Base-by-base conservation (phyloP, 2,888 invertebrate genomes). In the Bugulina stolonifera region DNA sequence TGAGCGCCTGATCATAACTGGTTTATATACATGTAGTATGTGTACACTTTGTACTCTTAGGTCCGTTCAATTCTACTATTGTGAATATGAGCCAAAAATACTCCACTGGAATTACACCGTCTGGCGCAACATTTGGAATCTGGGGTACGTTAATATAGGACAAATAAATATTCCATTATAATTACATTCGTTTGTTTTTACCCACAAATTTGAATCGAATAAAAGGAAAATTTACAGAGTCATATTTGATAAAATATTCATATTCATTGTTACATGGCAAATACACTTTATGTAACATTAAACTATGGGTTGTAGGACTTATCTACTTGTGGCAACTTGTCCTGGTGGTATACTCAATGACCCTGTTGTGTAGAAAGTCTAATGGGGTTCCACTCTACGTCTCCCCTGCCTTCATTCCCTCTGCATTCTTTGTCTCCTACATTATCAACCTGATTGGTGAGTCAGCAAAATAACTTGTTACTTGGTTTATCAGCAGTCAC, bases 1-100 rank as follows among this genome's bases (percentile, higher is more conserved):
- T 10, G 14, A 14, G 52, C 22, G 22, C 52, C 52, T 14, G 10
- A 22, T 52, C 52, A 52, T 10, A 10, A 52, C 22, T 52, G 52
- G 52, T 52, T 52, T 52, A 52, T 22, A 52, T 14, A 52, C 52
- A 52, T 14, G 22, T 52, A 10, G 22, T 14, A 52, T n/a, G n/a
- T 10, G 52, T 14, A 52, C 22, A 52, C 14, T 52, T 14, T 52
- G 22, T 52, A 52, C 22, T 25, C n/a, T n/a, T 43, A 64, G 64
- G 64, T 64, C 64, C 64, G 27, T 64, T 64, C 32, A 64, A 64
- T 32, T 14, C 22, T 14, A 64, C 64, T 64, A 64, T 64, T 64
- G 64, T 5, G 5, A 34, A 64, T 32, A 3, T 64, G 32, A 64
- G 64, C 32, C 64, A 64, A 5, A 64, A 64, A n/a, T 64, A 64